A percentile compares a stretch with the other conserved stretches of the same genome.
Conservation (phyloP, 2,888 invertebrate genomes). For the Noctua janthina region DNA sequence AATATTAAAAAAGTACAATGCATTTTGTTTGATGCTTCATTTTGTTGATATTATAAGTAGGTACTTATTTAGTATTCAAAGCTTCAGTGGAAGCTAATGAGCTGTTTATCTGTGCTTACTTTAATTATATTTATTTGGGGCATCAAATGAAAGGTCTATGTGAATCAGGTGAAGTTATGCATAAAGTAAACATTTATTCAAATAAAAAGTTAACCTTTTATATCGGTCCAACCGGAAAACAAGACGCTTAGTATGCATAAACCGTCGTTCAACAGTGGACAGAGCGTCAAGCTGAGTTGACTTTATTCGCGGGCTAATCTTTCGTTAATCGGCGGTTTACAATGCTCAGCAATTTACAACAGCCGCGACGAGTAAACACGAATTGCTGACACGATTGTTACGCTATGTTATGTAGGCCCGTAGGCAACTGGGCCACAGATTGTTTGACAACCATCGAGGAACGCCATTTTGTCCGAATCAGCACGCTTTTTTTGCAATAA, state of each 20-base stretch:
- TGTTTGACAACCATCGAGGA: slow-evolving; percentile 64
- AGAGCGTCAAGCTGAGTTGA: slow-evolving; percentile 53
- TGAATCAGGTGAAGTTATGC: slow-evolving; percentile 25
- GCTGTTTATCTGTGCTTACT: slow-evolving; percentile 25
- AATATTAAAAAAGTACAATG: slow-evolving; percentile 41
- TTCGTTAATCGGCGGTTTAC: slow-evolving; percentile 57
- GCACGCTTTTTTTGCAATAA: slow-evolving; percentile 39
- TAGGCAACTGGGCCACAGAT: slow-evolving; percentile 69
- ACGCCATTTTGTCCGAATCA: slow-evolving; percentile 48
- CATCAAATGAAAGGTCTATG: slow-evolving; percentile 26
- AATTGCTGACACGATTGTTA: slow-evolving; percentile 72
- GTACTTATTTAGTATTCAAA: slow-evolving; percentile 4
- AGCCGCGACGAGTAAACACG: slow-evolving; percentile 60
- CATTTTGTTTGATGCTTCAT: background rate
- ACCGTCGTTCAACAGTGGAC: slow-evolving; percentile 43
- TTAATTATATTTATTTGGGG: slow-evolving; percentile 42
- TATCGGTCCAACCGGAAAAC: slow-evolving; percentile 46
- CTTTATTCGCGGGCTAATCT: slow-evolving; percentile 59
- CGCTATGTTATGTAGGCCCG: slow-evolving; percentile 69
- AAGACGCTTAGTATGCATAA: slow-evolving; percentile 56
- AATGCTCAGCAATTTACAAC: slow-evolving; percentile 58
- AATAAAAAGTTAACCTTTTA: slow-evolving; percentile 15
- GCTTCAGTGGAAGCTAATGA: slow-evolving; percentile 14
- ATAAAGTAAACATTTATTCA: slow-evolving; percentile 24
- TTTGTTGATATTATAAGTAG: background rate